Evolutionary conservation across 2,888 invertebrate genomes (phyloP), one percentile per base, ranked within the genome.

Genomic region (Strigamia transsilvanica): DNA sequence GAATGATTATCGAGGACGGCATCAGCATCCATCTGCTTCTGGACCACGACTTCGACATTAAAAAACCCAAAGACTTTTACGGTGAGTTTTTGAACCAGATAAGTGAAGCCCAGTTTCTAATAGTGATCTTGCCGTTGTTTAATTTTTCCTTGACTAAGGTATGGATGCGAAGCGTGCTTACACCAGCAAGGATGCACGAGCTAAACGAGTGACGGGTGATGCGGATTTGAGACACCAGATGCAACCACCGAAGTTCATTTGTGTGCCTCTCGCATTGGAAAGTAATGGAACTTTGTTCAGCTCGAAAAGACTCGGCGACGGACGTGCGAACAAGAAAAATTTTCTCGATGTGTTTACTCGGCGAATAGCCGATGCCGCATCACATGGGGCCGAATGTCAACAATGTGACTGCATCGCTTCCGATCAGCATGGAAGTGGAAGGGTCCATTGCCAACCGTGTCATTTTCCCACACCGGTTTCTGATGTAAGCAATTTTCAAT

Each of bases 1-100:
- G 95, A 89, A 92, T 93, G 85, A 89, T 96, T 87, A 90, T 93
- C 85, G 95, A 96, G 88, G 93, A 92, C 87, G 93, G 93, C 1
- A 92, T 94, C 83, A 93, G 92, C 3, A 90, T 96, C 0, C 96
- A 96, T 87, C 92, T 96, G 83, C 87, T 96, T 41, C 94, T 95
- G 91, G 92, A 94, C 86, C 92, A 92, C 13, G 93, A 94, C 85
- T 95, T 96, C 86, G 91, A 91, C 82, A 90, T 94, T 84, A 92
- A 93, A 80, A 94, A 93, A 87, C 91, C 91, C 83, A 91, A 93
- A 66, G 91, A 92, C 7, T 91, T 94, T 85, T 94, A 93, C 86
- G 95, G 94, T 93, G 86, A 42, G 61, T 18, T 5, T 9, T 79
- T 21, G 2, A 34, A 3, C 3, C 27, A 27, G 38, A n/a, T n/a